Evolutionary conservation across 2,888 invertebrate genomes (phyloP).

Genomic region (Mythimna lalbum): DNA sequence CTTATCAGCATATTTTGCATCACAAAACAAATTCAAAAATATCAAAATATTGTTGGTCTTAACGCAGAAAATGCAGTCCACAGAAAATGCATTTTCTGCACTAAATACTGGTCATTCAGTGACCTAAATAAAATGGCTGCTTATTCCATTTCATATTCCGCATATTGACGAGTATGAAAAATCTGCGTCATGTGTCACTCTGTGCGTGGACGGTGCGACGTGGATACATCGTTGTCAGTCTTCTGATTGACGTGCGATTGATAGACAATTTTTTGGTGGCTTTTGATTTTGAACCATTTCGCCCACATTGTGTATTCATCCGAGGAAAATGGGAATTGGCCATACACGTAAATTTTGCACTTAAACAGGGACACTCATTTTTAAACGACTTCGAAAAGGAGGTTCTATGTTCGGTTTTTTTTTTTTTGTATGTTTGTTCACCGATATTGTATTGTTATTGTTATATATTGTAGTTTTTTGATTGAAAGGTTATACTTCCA

Average conservation of each 20-base stretch:
- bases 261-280: conserved; percentile 33
- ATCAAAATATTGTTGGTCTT: too few species aligned
- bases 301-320: not conserved
- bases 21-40: too few species aligned
- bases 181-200: conserved; percentile 31
- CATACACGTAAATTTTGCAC: not conserved
- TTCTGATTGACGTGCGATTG: conserved; percentile 48
- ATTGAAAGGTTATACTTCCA: too few species aligned
- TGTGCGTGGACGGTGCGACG: conserved; percentile 1
- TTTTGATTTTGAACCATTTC: conserved; percentile 1
- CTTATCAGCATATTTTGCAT: too few species aligned
- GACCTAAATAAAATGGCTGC: not conserved
- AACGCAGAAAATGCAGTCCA: too few species aligned
- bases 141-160: not conserved
- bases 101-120: not conserved
- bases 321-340: not conserved
- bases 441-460: too few species aligned
- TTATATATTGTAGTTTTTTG: too few species aligned
- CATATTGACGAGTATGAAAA: conserved; percentile 18
- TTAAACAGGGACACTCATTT: not conserved
- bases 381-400: too few species aligned
- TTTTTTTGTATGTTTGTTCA: too few species aligned
- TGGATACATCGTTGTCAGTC: conserved; percentile 27
- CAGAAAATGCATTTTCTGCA: conserved; percentile 1
- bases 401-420: too few species aligned